Evolutionary conservation across 2,888 invertebrate species (phyloP), one percentile per base, ranked within the genome.

Genomic region (Chironomus tentans): DNA sequence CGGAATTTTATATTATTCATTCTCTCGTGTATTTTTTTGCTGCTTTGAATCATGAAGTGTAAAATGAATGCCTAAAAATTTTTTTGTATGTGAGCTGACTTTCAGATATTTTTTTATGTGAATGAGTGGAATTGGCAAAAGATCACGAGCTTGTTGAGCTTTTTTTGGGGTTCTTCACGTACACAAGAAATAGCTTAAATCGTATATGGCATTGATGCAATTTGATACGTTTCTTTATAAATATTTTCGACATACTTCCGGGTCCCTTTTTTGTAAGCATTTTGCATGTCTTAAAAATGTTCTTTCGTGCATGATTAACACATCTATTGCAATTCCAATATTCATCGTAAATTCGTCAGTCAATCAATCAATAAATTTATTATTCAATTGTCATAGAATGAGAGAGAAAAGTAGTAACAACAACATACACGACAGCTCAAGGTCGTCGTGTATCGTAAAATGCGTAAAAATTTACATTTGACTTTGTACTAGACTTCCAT

Each of bases 381-480:
- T 38, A 38, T 38, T 38, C 38, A 38, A 38, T 38, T 38, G 38
- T 38, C 38, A 38, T 38, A 38, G 10, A n/a, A n/a, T n/a, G n/a
- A 38, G 50, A 50, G 50, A 5, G 50, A 50, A 50, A 50, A 50
- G 50, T 38, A 38, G 38, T 38, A 38, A 15, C 4, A 50, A 56
- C 56, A 56, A 56, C 56, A 65, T 24, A 22, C 10, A 24, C 65
- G 65, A 21, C 65, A 24, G 7, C 65, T 65, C 74, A 74, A 74
- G 74, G 74, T 68, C 74, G 38, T 4, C 38, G 28, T 18, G 6
- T 28, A 56, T 24, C 61, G 38, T 21, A 28, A 46, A 38, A 72
- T 61, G 72, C 56, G 61, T 72, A 62, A 56, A 24, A 56, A 72
- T 50, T 38, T 46, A 47, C 69, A 65, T 56, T 56, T 18, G 18